Base-by-base conservation (phyloP, 1,140 invertebrate species). In the Gonatopus flavifemur region DNA sequence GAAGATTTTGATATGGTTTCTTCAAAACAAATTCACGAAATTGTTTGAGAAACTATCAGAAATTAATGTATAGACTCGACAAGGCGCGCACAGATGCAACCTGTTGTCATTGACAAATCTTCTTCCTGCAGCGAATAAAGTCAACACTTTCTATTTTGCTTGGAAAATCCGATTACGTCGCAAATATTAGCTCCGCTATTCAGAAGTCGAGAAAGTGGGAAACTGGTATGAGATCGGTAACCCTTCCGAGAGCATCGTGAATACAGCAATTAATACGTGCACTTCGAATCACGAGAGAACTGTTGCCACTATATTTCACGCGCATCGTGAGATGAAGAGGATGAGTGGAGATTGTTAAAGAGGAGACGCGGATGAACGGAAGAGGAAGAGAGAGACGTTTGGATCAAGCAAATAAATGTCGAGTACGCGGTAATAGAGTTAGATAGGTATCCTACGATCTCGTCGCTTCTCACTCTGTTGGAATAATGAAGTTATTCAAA, bases 121-220 rank as follows among this genome's bases (percentile, higher is more conserved):
- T 62, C 59, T 62, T 62, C 42, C 6, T 6, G 12, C 12, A 39
- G 19, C 40, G 42, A 38, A 47, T 37, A 61, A 54, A 53, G 53
- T 35, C 38, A 16, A 44, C 59, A 53, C 59, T 62, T 62, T 47
- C 55, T 62, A 50, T 51, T 50, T 40, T 49, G 43, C 54, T 61
- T 59, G 72, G 70, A n/a, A n/a, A n/a, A 72, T 44, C 60, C 62
- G 59, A 74, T 74, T 72, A 72, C 63, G 55, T 52, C 57, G 66
- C 62, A 69, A n/a, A 68, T 69, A 74, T 74, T 74, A 74, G 70
- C 69, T 66, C 56, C 66, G 70, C 72, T 74, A 74, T 74, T 73
- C 72, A 74, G 65, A 69, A 64, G 64, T 44, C 57, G 45, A 55
- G 57, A 57, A n/a, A n/a, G n/a, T n/a, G n/a, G n/a, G n/a, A n/a